Evolutionary conservation across 2,797 vertebrate genomes (phyloP), one percentile per base, ranked within the genome.

Genomic region (Taenioides sp.): DNA sequence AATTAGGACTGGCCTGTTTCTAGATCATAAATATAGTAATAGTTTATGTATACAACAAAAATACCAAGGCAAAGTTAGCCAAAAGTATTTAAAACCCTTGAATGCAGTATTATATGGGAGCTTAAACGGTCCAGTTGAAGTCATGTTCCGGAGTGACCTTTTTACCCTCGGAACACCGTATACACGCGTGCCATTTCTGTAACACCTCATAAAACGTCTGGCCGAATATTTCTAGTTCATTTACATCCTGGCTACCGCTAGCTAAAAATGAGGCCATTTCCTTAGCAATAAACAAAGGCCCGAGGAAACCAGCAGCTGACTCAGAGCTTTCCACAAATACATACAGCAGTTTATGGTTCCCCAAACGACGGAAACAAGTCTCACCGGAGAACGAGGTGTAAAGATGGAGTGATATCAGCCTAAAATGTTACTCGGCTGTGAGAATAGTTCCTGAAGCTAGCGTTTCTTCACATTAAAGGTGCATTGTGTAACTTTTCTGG

Each of bases 271-370:
- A 34, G n/a, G 73, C 72, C 72, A 81, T 86, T 84, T 86, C 67
- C 70, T 79, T 60, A 16, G 59, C 69, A 66, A 66, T 72, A 71
- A 74, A 84, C 71, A 74, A 77, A 83, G 72, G 67, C 67, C 40
- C 1, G 34, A 54, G 61, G 72, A 72, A 79, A 75, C 70, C 65
- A 71, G 73, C 70, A 77, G 82, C 85, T 88, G 89, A 89, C 73
- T 90, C 86, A 88, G 83, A 75, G 23, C 18, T 74, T 83, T 86
- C 80, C 84, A 77, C 73, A 86, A 91, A 89, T 89, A 86, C 86
- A 80, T 65, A 65, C 62, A 61, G 59, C 2, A 61, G 74, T 63
- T 43, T 58, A 40, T 22, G 72, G 67, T 65, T 65, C 77, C 77
- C 14, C 70, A 27, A 70, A 68, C 58, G 27, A n/a, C 69, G 79